phyloP scores from a whole-genome alignment of 2,113 vertebrate genomes.

The Hippocampus zosterae region DNA sequence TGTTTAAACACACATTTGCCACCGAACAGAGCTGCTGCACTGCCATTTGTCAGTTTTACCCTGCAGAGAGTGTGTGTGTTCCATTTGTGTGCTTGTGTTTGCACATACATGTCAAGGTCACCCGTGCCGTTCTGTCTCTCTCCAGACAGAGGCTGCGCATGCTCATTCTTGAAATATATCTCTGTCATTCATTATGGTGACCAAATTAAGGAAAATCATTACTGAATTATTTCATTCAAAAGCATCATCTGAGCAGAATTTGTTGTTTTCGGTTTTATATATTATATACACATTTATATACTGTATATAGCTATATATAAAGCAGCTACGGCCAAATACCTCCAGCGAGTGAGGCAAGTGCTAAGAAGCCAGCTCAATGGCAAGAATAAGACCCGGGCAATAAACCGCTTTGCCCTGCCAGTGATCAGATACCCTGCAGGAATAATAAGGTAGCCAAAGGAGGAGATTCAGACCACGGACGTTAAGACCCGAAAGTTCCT shows the following conservation, averaged over 20 bases:
- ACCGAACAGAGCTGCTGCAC: conserved; percentile 61
- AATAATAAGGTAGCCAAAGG: too few species aligned
- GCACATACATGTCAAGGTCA: conserved; percentile 58
- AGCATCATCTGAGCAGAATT: not conserved
- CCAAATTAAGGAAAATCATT: not conserved
- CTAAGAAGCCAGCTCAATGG: too few species aligned
- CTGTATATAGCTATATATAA: too few species aligned
- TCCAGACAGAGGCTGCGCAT: conserved; percentile 30
- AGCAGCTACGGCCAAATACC: too few species aligned
- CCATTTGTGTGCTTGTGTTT: conserved; percentile 22
- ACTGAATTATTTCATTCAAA: too few species aligned
- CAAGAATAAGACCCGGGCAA: too few species aligned
- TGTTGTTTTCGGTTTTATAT: not conserved
- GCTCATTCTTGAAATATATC: conserved; percentile 1
- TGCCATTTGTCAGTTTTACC: conserved; percentile 62
- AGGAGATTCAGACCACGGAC: too few species aligned
- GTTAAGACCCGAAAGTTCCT: too few species aligned
- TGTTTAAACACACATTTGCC: conserved; percentile 70
- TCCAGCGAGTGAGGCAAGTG: too few species aligned
- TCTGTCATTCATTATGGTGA: conserved; percentile 7
- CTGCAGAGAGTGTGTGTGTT: conserved; percentile 16
- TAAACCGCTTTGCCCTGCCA: too few species aligned
- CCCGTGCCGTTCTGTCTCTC: conserved; percentile 37
- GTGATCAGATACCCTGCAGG: too few species aligned
- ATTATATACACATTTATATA: too few species aligned